A percentile compares a stretch with the other conserved stretches of the same genome.
These are phyloP conservation scores for Argyra leucocephala DNA, from an alignment of 2,888 invertebrate species.

Conservation along the genomic window DNA sequence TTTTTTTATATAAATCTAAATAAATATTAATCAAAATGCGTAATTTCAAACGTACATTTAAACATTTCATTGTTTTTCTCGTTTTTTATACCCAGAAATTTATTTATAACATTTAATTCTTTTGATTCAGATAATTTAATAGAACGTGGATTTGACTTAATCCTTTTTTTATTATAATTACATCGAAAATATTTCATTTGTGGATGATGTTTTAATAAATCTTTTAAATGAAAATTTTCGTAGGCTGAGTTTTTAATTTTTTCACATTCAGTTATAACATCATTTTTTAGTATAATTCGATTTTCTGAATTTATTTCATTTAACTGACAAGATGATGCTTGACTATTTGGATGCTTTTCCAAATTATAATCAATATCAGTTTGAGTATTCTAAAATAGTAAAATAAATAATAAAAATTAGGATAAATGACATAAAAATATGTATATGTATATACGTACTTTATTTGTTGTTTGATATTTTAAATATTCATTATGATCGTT, in stretches of 20 bases:
- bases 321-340: neutral
- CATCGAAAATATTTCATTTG: neutral
- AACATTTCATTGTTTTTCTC: too few species aligned
- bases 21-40: too few species aligned
- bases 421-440: too few species aligned
- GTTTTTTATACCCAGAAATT: too few species aligned
- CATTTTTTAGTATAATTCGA: neutral
- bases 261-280: neutral
- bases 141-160: neutral
- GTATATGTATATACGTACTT: too few species aligned
- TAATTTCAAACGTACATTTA: too few species aligned
- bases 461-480: too few species aligned
- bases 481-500: too few species aligned
- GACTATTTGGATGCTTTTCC: neutral
- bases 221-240: neutral
- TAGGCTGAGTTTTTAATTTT: neutral
- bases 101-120: too few species aligned
- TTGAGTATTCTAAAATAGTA: neutral
- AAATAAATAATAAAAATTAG: too few species aligned
- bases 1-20: too few species aligned
- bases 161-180: neutral
- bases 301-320: neutral
- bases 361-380: neutral
- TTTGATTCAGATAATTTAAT: neutral
- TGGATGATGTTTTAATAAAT: neutral